Evolutionary conservation across 2,113 vertebrate genomes (phyloP).

Genomic region (Dipodomys ordii): DNA sequence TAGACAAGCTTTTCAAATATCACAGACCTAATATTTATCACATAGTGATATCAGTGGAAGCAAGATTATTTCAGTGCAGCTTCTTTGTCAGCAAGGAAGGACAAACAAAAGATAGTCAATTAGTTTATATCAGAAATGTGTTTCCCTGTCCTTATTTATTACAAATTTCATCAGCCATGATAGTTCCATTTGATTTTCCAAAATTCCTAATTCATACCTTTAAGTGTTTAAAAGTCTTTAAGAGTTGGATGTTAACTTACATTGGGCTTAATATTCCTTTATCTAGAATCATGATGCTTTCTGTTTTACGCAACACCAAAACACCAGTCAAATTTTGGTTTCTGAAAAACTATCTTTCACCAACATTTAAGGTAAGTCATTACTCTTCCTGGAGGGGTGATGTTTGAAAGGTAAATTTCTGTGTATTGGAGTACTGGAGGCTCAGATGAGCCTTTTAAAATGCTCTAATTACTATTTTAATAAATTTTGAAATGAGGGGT

Average conservation of each 20-base stretch:
- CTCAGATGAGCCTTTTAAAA: not conserved
- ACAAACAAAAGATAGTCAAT: not conserved
- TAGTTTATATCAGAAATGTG: not conserved
- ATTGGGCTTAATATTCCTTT: conserved; percentile 76
- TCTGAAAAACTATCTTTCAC: conserved; percentile 98
- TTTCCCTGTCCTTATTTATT: not conserved
- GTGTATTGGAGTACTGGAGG: not conserved
- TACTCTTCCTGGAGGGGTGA: not conserved
- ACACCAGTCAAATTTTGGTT: conserved; percentile 99
- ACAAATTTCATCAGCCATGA: not conserved
- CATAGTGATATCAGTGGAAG: not conserved
- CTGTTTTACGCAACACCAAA: conserved; percentile 95
- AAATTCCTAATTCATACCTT: not conserved
- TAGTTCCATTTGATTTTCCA: not conserved
- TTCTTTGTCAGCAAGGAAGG: not conserved
- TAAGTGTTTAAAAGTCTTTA: conserved; percentile 37
- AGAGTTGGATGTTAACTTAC: conserved; percentile 43
- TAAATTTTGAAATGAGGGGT: too few species aligned
- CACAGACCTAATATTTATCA: not conserved
- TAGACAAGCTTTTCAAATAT: not conserved
- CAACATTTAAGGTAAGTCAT: conserved; percentile 95
- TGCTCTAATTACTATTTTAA: not conserved
- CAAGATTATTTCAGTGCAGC: not conserved
- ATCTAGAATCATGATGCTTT: conserved; percentile 99
- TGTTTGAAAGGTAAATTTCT: conserved; percentile 18